Percentiles rank a stretch among this genome's conserved stretches.
Conservation (phyloP, 2,888 invertebrate species). For the Tupiocoris notatus region DNA sequence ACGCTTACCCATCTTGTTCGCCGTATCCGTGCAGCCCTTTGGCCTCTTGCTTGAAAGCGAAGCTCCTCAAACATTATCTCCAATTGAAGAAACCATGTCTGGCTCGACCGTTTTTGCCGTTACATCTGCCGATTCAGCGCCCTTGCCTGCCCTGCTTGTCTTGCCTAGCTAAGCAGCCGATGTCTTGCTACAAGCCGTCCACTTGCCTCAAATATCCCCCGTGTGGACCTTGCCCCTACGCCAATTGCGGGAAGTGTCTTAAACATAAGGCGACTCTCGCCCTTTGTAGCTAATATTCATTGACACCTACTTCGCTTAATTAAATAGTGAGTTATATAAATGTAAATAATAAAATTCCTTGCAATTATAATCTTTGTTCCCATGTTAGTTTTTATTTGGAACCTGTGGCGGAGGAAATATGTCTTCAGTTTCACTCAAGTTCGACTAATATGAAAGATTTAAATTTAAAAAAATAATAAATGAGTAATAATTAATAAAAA, state of each 20-base stretch:
- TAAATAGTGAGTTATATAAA: too few species aligned
- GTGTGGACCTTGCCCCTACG: conserved; percentile 36
- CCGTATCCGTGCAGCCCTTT: conserved; percentile 6
- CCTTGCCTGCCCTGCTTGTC: conserved; percentile 1
- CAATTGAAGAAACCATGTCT: conserved; percentile 23
- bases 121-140: background rate
- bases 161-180: conserved; percentile 1
- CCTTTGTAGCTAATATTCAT: conserved; percentile 6
- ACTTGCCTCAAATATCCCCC: conserved; percentile 28
- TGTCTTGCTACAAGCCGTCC: conserved; percentile 4
- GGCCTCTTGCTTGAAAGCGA: conserved; percentile 7
- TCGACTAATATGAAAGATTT: too few species aligned
- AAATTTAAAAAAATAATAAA: too few species aligned
- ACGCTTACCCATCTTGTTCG: background rate
- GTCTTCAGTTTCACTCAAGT: too few species aligned
- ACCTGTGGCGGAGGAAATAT: too few species aligned
- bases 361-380: too few species aligned
- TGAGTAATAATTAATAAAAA: too few species aligned
- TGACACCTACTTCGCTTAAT: background rate
- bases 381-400: too few species aligned
- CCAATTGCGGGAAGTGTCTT: conserved; percentile 14
- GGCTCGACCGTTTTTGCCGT: background rate
- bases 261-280: conserved; percentile 34
- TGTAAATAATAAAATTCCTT: too few species aligned
- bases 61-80: conserved; percentile 6